Percentiles rank a stretch among this genome's conserved stretches.
phyloP scores from a whole-genome alignment of 2,113 vertebrate genomes.

The Pomatorhinus ruficollis region DNA sequence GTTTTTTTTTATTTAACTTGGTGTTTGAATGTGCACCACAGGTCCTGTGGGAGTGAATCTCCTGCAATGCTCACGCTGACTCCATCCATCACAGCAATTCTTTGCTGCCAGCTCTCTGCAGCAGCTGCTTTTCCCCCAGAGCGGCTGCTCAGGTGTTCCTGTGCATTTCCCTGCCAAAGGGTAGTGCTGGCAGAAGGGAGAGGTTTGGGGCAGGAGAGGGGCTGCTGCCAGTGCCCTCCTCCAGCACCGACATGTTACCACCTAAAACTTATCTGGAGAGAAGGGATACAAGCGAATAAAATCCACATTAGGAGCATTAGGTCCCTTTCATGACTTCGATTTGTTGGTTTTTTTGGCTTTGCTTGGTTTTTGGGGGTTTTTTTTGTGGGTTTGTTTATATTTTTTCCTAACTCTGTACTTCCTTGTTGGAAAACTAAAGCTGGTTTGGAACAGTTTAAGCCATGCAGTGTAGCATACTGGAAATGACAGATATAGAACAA shows the following conservation, averaged over 20 bases:
- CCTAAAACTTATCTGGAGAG: background rate
- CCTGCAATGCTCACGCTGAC: fast-evolving
- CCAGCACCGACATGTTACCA: fast-evolving
- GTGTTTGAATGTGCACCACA: background rate
- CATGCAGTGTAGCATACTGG: background rate
- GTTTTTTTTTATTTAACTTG: fast-evolving
- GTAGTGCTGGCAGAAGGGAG: background rate
- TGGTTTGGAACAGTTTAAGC: background rate
- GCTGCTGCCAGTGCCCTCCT: background rate
- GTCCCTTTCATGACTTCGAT: background rate
- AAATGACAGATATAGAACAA: background rate
- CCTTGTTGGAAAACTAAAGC: background rate
- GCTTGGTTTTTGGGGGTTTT: background rate
- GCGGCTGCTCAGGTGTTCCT: background rate
- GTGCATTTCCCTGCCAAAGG: background rate
- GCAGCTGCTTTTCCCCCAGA: background rate
- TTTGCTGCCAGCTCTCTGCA: background rate
- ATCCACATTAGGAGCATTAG: background rate
- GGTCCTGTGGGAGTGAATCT: background rate
- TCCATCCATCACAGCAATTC: background rate
- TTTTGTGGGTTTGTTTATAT: background rate
- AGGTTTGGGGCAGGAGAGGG: background rate
- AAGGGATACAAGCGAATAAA: fast-evolving
- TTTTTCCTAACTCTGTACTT: background rate
- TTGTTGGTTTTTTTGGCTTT: background rate